Conservation (phyloP, 1,140 invertebrate species). For the Caenorhabditis elegans region WBcel235 BX284605.5:18881501-18882000, state of each 20-base stretch:
- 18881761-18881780: conserved; percentile 90
- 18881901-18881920: conserved; percentile 97
- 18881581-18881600: conserved; percentile 54
- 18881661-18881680: conserved; percentile 73
- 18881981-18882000: too few relatives aligned
- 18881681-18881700: conserved; percentile 84
- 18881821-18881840: conserved; percentile 98
- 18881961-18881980: too few relatives aligned
- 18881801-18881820: conserved; percentile 97
- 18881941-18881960: too few relatives aligned
- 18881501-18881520: too few relatives aligned
- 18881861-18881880: conserved; percentile 99
- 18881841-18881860: conserved; percentile 94
- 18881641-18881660: conserved; percentile 73
- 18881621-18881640: conserved; percentile 80
- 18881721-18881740: conserved; percentile 91
- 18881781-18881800: conserved; percentile 96
- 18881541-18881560: conserved; percentile 76
- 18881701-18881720: conserved; percentile 89
- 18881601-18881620: conserved; percentile 61
- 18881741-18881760: conserved; percentile 79
- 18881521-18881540: conserved; percentile 80
- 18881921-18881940: too few relatives aligned
- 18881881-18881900: conserved; percentile 94
- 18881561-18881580: conserved; percentile 67